phyloP scores from a whole-genome alignment of 2,888 invertebrate species.

The Eretmocerus hayati region DNA sequence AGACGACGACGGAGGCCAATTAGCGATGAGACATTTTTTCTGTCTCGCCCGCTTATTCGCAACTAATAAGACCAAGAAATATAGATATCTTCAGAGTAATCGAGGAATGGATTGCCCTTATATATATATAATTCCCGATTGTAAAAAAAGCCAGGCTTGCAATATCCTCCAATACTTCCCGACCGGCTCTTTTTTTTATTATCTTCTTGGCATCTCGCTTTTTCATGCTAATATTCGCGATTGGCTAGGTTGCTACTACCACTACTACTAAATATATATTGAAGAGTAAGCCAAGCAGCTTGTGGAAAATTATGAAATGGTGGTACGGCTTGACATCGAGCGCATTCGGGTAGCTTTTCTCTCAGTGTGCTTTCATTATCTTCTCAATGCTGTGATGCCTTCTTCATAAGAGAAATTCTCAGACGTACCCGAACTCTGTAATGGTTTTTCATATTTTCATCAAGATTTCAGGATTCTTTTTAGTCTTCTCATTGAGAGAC shows the following conservation, averaged over 20 bases:
- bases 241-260: conserved; percentile 17
- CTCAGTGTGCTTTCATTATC: conserved; percentile 12
- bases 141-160: not conserved
- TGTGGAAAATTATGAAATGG: not conserved
- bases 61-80: no score
- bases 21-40: no score
- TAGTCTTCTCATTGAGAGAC: no score
- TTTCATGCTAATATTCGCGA: conserved; percentile 22
- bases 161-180: conserved; percentile 9
- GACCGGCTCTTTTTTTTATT: conserved; percentile 15
- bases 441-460: no score
- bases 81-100: no score
- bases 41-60: no score
- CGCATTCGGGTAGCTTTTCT: conserved; percentile 11
- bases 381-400: conserved; percentile 15
- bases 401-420: no score
- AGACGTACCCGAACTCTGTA: no score
- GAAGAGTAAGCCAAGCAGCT: not conserved
- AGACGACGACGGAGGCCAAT: no score
- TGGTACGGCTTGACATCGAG: conserved; percentile 11
- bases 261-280: no score
- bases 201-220: conserved; percentile 5
- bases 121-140: conserved; percentile 12
- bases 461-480: no score
- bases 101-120: no score